Conservation (phyloP, 2,888 invertebrate genomes). For the Hyppa rectilinea region DNA sequence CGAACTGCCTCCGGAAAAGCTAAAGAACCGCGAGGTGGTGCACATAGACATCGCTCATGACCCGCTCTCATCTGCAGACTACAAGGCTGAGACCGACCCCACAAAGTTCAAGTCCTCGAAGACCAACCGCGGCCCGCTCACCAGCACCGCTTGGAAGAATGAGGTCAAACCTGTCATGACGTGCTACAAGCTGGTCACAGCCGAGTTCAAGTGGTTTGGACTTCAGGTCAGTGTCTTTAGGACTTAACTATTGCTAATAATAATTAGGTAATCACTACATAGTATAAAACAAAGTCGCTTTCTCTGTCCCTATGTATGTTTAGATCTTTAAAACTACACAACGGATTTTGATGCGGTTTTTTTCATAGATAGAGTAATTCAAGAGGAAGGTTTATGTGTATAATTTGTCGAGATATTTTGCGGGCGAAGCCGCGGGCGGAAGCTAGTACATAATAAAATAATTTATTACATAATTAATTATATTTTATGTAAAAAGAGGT, state of each 20-base stretch:
- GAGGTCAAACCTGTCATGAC: slow-evolving; percentile 97
- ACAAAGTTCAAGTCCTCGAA: slow-evolving; percentile 96
- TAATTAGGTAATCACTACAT: too few species aligned
- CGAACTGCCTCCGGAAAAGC: slow-evolving; percentile 96
- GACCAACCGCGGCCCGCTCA: slow-evolving; percentile 98
- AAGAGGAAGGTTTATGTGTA: too few species aligned
- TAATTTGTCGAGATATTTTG: too few species aligned
- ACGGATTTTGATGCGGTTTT: too few species aligned
- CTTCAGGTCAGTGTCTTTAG: slow-evolving; percentile 92
- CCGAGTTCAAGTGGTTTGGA: slow-evolving; percentile 99
- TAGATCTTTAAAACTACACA: too few species aligned
- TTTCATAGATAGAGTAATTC: too few species aligned
- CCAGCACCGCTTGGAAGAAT: slow-evolving; percentile 94
- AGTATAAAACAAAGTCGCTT: too few species aligned
- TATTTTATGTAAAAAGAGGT: too few species aligned
- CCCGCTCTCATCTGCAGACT: slow-evolving; percentile 94
- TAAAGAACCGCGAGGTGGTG: slow-evolving; percentile 96
- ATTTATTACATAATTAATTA: too few species aligned
- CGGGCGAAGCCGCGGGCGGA: too few species aligned
- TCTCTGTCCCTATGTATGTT: too few species aligned
- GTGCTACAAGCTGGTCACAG: slow-evolving; percentile 99
- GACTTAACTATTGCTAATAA: neutral
- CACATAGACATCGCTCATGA: slow-evolving; percentile 99
- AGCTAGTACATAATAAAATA: too few species aligned
- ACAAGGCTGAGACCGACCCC: slow-evolving; percentile 93